A percentile compares a stretch with the other conserved stretches of the same genome.
phyloP scores from a whole-genome alignment of 2,113 vertebrate species.

The Rhinoptilus africanus region DNA sequence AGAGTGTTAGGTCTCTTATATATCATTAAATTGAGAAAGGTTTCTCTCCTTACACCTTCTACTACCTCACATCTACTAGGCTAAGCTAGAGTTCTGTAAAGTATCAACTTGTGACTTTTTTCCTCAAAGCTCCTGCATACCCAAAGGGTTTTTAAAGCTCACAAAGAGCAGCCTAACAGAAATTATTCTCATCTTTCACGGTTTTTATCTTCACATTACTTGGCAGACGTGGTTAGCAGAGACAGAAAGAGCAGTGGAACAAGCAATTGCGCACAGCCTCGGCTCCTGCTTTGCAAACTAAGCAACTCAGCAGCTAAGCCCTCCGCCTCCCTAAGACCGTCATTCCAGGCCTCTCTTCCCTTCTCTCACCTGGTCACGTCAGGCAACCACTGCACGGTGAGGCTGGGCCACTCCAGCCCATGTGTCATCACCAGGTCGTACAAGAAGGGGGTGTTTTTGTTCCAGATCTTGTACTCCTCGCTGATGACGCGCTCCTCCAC shows the following conservation, averaged over 20 bases:
- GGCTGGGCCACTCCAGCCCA: constrained; percentile 91
- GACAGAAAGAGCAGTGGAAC: not conserved
- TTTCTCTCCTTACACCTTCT: not conserved
- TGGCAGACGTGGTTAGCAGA: accelerated
- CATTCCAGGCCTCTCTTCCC: not conserved
- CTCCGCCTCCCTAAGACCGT: not conserved
- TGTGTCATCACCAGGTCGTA: constrained; percentile 93
- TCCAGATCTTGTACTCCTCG: constrained; percentile 96
- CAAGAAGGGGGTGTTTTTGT: constrained; percentile 91
- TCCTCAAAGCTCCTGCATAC: not conserved
- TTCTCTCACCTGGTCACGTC: constrained; percentile 86
- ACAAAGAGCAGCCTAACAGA: not conserved
- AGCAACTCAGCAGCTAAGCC: not conserved
- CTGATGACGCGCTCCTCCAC: constrained; percentile 92
- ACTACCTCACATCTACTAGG: not conserved
- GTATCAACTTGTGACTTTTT: not conserved
- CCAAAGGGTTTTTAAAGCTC: not conserved
- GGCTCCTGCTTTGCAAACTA: not conserved
- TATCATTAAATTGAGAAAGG: not conserved
- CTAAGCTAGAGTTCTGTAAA: not conserved
- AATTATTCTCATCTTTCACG: accelerated
- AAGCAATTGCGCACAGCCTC: not conserved
- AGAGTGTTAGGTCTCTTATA: not conserved
- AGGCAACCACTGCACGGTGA: constrained; percentile 92
- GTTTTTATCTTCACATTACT: not conserved